Evolutionary conservation across 2,888 invertebrate species (phyloP), one percentile per base, ranked within the genome.

Genomic region (Cosmia pyralina): DNA sequence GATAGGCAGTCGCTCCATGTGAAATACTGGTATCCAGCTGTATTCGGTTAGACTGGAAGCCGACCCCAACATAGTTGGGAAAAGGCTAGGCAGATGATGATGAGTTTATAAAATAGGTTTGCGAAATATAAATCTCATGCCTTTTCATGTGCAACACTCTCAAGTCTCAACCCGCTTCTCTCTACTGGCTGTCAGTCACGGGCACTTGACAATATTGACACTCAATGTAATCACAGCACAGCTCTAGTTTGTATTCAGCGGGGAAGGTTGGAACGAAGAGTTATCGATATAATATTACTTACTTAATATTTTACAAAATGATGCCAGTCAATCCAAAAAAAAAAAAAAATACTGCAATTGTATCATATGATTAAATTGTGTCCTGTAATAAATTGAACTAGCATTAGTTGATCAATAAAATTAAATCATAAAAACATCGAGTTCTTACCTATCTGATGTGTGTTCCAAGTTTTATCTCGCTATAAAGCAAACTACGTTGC

Each of bases 141-240:
- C 50, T 19, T 50, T 50, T n/a, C 50, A 19, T n/a, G 11, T 5
- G 63, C 28, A 52, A 22, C 62, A 62, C 28, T 28, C 28, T 38
- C 38, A 38, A n/a, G 4, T 28, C 28, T 38, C 38, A 38, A n/a
- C 4, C 52, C 0, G 52, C 38, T 53, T 72, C 15, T 41, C 38
- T 53, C 15, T 22, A 6, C 34, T 34, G 8, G 17, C 58, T 17
- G 34, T 69, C 17, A 66, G 52, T 38, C 50, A 22, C 34, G 4
- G 68, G 5, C 7, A 50, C 28, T 58, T 58, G 11, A 34, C 48
- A 69, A 64, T 67, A 22, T 73, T 57, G 48, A 73, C 57, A 73
- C n/a, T 64, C 34, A 5, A 52, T 34, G 15, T 15, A n/a, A 48
- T 63, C 17, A 44, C 34, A 17, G 34, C 19, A 3, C 38, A 69